phyloP scores from a whole-genome alignment of 2,888 invertebrate species.

The Neria commutata region DNA sequence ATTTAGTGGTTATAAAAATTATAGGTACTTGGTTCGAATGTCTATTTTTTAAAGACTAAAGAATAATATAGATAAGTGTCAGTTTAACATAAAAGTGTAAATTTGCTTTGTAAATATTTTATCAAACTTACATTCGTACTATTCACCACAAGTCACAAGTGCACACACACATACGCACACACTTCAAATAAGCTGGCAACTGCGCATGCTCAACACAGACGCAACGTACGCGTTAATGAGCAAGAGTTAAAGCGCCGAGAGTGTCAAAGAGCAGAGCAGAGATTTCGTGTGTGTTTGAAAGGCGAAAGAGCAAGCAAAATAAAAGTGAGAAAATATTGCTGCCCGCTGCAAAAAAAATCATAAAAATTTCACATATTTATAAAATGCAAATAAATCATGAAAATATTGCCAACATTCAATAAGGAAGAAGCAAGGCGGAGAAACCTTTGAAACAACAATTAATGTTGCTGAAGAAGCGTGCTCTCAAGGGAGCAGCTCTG shows the following conservation, averaged over 20 bases:
- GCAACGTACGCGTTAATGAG: not conserved
- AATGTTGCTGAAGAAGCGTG: too few relatives aligned
- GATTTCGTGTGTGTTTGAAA: not conserved
- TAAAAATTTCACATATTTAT: too few relatives aligned
- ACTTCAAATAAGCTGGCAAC: not conserved
- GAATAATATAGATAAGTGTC: too few relatives aligned
- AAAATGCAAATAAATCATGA: too few relatives aligned
- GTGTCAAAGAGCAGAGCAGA: conserved; percentile 9
- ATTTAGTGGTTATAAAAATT: too few relatives aligned
- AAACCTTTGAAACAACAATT: too few relatives aligned
- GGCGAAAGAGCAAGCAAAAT: not conserved
- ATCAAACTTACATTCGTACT: not conserved
- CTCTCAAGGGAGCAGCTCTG: too few relatives aligned
- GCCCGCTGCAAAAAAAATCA: conserved; percentile 6
- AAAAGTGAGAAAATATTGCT: conserved; percentile 15
- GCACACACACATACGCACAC: not conserved
- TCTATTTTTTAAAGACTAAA: too few relatives aligned
- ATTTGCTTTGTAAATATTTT: too few relatives aligned
- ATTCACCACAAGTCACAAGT: not conserved
- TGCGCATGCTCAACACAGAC: not conserved
- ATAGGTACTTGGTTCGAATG: too few relatives aligned
- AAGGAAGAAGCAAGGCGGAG: too few relatives aligned
- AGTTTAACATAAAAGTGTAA: not conserved
- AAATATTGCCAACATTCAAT: too few relatives aligned
- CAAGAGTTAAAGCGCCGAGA: conserved; percentile 2